Evolutionary conservation across 2,888 invertebrate genomes (phyloP).

Genomic region (Apodemia zela): DNA sequence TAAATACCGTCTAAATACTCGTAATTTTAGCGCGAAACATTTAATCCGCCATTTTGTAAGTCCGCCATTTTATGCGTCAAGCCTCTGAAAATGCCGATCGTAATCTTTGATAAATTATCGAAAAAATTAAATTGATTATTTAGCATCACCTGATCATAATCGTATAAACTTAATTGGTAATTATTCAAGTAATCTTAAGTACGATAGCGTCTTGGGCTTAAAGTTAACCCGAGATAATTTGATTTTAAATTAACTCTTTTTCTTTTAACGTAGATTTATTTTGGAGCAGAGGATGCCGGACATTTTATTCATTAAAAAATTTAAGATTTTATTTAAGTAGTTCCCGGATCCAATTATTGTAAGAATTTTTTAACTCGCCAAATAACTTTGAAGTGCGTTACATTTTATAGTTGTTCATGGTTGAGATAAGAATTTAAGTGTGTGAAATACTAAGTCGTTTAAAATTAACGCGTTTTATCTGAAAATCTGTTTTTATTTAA

Average conservation of each 20-base stretch:
- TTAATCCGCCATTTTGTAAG: constrained; percentile 8
- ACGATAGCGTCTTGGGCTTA: not conserved
- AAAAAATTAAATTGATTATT: constrained; percentile 72
- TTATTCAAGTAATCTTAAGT: constrained; percentile 39
- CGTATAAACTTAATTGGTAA: constrained; percentile 59
- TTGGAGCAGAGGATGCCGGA: not conserved
- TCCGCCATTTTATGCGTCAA: constrained; percentile 48
- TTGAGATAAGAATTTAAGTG: constrained; percentile 1
- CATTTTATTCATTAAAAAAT: constrained; percentile 16
- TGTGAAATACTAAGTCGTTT: constrained; percentile 1
- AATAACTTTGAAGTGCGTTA: constrained; percentile 14
- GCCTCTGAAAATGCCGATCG: constrained; percentile 47
- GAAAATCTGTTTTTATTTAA: constrained; percentile 5
- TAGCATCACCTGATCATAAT: constrained; percentile 55
- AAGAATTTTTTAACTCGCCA: constrained; percentile 5
- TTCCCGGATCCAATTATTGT: constrained; percentile 13
- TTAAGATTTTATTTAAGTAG: constrained; percentile 14
- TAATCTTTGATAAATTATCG: constrained; percentile 71
- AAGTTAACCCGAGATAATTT: constrained; percentile 6
- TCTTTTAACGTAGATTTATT: constrained; percentile 3
- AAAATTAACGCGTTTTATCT: constrained; percentile 3
- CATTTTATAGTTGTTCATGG: constrained; percentile 6
- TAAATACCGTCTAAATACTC: not conserved
- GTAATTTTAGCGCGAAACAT: constrained; percentile 10
- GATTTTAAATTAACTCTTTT: constrained; percentile 14